Percentiles rank a stretch among this genome's conserved stretches.
These are phyloP conservation scores for Scelioninae gen. 2 DNA, from an alignment of 2,888 invertebrate genomes.

Conservation along the genomic window DNA sequence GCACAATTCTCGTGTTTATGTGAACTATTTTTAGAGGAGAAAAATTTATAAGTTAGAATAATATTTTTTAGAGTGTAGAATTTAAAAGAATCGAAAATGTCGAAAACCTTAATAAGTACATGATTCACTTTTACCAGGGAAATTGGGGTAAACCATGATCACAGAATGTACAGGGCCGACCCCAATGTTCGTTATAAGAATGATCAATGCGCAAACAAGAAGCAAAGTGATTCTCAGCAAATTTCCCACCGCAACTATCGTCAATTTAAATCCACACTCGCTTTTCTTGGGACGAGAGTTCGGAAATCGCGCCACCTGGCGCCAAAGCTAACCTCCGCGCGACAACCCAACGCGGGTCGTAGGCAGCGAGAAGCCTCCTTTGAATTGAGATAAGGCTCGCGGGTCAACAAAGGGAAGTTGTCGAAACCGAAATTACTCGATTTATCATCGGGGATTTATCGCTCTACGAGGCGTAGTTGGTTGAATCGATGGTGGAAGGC, in stretches of 20 bases:
- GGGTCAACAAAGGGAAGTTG: slow-evolving; percentile 30
- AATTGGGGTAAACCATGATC: too few relatives aligned
- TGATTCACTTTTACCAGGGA: too few relatives aligned
- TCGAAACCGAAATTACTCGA: slow-evolving; percentile 30
- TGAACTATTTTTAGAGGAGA: too few relatives aligned
- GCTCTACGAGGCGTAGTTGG: slow-evolving; percentile 26
- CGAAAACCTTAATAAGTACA: too few relatives aligned
- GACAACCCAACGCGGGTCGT: slow-evolving; percentile 6
- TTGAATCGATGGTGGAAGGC: slow-evolving; percentile 42
- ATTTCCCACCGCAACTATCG: slow-evolving; percentile 11
- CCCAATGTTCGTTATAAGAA: slow-evolving; percentile 63
- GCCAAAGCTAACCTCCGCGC: slow-evolving; percentile 10
- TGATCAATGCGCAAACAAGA: slow-evolving; percentile 46
- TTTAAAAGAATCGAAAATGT: too few relatives aligned
- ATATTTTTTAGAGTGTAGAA: too few relatives aligned
- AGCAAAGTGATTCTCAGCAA: slow-evolving; percentile 1
- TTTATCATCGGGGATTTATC: slow-evolving; percentile 45
- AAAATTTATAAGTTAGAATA: too few relatives aligned
- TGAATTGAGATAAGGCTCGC: slow-evolving; percentile 32
- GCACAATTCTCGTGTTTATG: too few relatives aligned
- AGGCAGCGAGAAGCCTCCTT: slow-evolving; percentile 7
- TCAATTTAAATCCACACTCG: slow-evolving; percentile 31
- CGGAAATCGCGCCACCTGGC: slow-evolving; percentile 23
- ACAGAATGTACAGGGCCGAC: too few relatives aligned
- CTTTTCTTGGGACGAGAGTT: neutral